phyloP scores from a whole-genome alignment of 2,888 invertebrate genomes.

The Tribolium freemani region DNA sequence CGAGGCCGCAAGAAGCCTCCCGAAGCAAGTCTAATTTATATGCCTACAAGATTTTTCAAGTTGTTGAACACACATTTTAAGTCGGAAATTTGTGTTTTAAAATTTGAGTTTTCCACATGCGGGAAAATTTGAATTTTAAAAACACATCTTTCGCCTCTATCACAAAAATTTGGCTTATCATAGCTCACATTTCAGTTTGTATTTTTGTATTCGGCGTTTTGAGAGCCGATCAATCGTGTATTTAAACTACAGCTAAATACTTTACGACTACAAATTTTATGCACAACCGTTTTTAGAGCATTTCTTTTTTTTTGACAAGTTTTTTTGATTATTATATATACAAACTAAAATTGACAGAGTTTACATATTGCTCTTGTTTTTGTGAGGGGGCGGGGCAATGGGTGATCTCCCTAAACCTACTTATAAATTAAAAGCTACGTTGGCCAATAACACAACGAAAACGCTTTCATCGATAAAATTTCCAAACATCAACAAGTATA shows the following conservation, averaged over 20 bases:
- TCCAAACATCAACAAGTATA: conserved; percentile 45
- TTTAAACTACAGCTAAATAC: conserved; percentile 30
- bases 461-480: conserved; percentile 41
- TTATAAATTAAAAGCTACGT: conserved; percentile 34
- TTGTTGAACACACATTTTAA: conserved; percentile 49
- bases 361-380: conserved; percentile 51
- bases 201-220: conserved; percentile 22
- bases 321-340: conserved; percentile 44
- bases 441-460: conserved; percentile 42
- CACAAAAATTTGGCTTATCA: conserved; percentile 58
- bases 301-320: conserved; percentile 25
- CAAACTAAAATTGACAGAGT: conserved; percentile 54
- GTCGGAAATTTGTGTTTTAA: conserved; percentile 43
- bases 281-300: conserved; percentile 57
- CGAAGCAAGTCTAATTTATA: conserved; percentile 29
- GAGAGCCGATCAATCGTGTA: conserved; percentile 17
- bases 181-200: conserved; percentile 42
- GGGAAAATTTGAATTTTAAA: conserved; percentile 38
- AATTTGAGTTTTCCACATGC: conserved; percentile 9
- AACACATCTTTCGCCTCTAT: conserved; percentile 53
- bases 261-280: conserved; percentile 47
- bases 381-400: conserved; percentile 26
- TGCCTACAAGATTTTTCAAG: conserved; percentile 32
- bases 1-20: conserved; percentile 36
- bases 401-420: conserved; percentile 31